phyloP scores from a whole-genome alignment of 2,113 vertebrate genomes.

The Pandion haliaetus region DNA sequence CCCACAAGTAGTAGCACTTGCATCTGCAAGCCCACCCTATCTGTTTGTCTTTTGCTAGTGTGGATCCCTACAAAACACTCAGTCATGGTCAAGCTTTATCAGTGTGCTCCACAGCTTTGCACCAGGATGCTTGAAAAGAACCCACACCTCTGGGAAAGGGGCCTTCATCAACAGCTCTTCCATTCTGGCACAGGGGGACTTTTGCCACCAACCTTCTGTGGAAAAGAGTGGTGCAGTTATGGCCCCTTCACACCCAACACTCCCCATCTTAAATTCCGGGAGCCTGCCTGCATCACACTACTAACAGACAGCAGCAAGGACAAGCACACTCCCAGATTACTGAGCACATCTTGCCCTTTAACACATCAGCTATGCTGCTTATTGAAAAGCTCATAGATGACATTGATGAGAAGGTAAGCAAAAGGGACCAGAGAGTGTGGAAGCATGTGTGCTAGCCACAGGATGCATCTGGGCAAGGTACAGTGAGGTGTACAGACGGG shows the following conservation, averaged over 20 bases:
- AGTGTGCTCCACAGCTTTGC: neutral
- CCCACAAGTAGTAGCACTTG: neutral
- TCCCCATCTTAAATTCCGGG: neutral
- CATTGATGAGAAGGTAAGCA: neutral
- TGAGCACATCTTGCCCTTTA: neutral
- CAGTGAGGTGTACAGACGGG: neutral
- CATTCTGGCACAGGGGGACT: neutral
- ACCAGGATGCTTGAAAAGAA: neutral
- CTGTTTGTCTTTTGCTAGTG: neutral
- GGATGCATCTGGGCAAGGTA: neutral
- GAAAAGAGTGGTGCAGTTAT: neutral
- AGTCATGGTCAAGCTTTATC: neutral
- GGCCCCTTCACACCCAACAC: accelerated
- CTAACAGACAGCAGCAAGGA: neutral
- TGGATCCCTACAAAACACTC: neutral
- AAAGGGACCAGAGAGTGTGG: neutral
- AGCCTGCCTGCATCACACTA: neutral
- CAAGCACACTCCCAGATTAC: neutral
- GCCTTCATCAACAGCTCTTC: neutral
- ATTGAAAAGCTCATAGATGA: neutral
- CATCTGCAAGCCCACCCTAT: neutral
- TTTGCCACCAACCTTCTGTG: neutral
- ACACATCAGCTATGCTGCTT: neutral
- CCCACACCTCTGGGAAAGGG: neutral
- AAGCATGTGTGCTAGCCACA: neutral